Percentiles rank a stretch among this genome's conserved stretches.
phyloP scores from a whole-genome alignment of 2,888 invertebrate species.

The Sisyra terminalis region DNA sequence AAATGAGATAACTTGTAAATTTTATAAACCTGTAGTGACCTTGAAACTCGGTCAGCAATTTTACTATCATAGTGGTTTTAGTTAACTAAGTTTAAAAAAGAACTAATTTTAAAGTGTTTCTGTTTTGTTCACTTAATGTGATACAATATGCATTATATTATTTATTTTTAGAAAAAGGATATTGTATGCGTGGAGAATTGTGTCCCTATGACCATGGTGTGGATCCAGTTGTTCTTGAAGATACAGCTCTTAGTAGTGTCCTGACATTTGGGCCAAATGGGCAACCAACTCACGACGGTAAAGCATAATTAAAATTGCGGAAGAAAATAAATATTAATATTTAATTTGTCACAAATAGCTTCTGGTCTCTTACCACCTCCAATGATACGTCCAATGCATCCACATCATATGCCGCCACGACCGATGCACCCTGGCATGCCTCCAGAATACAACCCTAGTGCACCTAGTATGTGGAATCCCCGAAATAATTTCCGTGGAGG shows the following conservation, averaged over 20 bases:
- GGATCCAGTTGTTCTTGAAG: slow-evolving; percentile 90
- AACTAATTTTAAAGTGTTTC: neutral
- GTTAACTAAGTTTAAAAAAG: too few species aligned
- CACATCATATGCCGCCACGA: slow-evolving; percentile 10
- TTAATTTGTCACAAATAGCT: neutral
- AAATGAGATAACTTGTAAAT: too few species aligned
- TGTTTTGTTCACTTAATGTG: neutral
- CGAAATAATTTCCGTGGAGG: slow-evolving; percentile 25
- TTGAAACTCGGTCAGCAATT: neutral
- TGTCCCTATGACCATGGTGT: slow-evolving; percentile 95
- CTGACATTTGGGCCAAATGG: slow-evolving; percentile 33
- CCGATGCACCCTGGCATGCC: slow-evolving; percentile 16
- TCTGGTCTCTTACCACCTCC: slow-evolving; percentile 15
- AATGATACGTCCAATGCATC: slow-evolving; percentile 16
- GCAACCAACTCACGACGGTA: slow-evolving; percentile 10
- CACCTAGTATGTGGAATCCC: slow-evolving; percentile 49
- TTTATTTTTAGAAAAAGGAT: slow-evolving; percentile 60
- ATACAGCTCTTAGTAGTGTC: slow-evolving; percentile 45
- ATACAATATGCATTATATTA: slow-evolving; percentile 4
- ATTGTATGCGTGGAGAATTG: slow-evolving; percentile 91
- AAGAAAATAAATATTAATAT: neutral
- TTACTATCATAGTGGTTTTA: too few species aligned
- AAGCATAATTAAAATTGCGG: neutral
- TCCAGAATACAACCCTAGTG: slow-evolving; percentile 62
- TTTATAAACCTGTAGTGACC: neutral